Evolutionary conservation across 1,140 invertebrate genomes (phyloP).

Genomic region (Solenopsis fugax): DNA sequence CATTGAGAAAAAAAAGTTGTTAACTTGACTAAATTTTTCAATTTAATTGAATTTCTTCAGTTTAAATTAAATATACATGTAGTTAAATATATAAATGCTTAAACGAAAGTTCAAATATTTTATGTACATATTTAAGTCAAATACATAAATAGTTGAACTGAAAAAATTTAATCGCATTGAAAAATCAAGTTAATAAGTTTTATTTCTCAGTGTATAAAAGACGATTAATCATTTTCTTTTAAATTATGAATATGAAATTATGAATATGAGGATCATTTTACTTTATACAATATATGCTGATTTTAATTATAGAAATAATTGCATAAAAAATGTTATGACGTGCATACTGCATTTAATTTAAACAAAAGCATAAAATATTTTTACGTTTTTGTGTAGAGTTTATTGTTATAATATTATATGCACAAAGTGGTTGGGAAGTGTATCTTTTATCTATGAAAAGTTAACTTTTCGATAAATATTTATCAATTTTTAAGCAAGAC

Average conservation of each 20-base stretch:
- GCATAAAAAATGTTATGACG: not conserved
- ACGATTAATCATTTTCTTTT: not conserved
- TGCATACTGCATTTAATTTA: not conserved
- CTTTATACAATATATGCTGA: not conserved
- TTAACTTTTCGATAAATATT: not conserved
- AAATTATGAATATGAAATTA: not conserved
- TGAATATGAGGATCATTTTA: not conserved
- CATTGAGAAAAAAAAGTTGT: too few relatives aligned
- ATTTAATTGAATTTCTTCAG: too few relatives aligned
- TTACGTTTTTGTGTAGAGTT: not conserved
- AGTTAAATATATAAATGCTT: too few relatives aligned
- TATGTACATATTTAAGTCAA: too few relatives aligned
- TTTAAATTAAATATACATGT: too few relatives aligned
- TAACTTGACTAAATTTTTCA: too few relatives aligned
- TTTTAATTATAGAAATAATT: not conserved
- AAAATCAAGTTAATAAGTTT: too few relatives aligned
- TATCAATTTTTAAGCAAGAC: slow-evolving; percentile 1
- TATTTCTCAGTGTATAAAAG: not conserved
- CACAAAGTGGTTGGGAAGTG: not conserved
- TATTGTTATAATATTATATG: not conserved
- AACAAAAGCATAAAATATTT: not conserved
- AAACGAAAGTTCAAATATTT: too few relatives aligned
- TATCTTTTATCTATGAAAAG: not conserved
- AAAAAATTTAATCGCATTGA: too few relatives aligned
- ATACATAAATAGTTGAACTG: too few relatives aligned